Evolutionary conservation across 1,140 invertebrate genomes (phyloP).

Genomic region (Scaptodrosophila lebanonensis): DNA sequence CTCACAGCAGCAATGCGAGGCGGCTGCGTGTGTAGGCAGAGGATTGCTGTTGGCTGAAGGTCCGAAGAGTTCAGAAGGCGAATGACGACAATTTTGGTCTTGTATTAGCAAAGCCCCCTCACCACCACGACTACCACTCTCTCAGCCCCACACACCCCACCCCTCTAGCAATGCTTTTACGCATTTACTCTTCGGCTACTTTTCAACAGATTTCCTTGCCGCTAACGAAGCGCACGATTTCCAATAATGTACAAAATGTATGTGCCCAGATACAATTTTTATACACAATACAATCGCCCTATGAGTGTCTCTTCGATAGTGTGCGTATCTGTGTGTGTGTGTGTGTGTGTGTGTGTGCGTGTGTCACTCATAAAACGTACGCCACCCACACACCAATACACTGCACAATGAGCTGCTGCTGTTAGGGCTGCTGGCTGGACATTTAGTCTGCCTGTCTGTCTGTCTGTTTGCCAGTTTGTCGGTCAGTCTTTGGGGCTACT

Average conservation of each 20-base stretch:
- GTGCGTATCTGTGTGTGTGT: neutral
- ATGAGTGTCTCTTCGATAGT: neutral
- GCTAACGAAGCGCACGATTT: conserved; percentile 72
- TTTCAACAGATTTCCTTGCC: conserved; percentile 62
- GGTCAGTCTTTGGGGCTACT: conserved; percentile 7
- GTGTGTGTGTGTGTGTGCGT: neutral
- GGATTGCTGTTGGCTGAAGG: conserved; percentile 1
- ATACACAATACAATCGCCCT: neutral
- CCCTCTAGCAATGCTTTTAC: no score
- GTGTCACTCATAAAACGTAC: conserved; percentile 43
- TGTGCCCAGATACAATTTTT: neutral
- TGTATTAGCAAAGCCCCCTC: no score
- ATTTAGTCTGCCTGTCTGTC: no score
- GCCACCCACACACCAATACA: neutral
- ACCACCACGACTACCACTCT: no score
- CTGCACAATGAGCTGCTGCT: neutral
- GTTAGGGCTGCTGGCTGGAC: neutral
- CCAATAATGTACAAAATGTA: conserved; percentile 54
- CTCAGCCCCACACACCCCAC: no score
- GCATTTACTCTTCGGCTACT: conserved; percentile 50
- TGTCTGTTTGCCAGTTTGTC: no score
- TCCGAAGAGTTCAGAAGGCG: no score
- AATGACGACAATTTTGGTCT: no score
- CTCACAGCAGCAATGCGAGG: no score
- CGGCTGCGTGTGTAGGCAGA: neutral